A percentile compares a stretch with the other conserved stretches of the same genome.
Evolutionary conservation across 2,113 vertebrate species (phyloP).

Genomic region (Platycercus adscitus): DNA sequence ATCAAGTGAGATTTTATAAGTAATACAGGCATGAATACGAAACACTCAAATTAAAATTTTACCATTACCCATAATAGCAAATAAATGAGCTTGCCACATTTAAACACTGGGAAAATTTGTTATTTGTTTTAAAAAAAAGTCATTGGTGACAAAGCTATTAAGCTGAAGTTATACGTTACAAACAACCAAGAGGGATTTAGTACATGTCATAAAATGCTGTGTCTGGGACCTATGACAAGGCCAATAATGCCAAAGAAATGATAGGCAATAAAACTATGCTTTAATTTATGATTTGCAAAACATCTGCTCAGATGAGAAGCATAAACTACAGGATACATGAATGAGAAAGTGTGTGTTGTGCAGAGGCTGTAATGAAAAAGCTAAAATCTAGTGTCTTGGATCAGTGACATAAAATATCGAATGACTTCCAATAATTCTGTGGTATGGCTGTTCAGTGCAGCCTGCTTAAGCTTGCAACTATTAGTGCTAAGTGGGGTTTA

Average conservation of each 20-base stretch:
- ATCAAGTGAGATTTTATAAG: background rate
- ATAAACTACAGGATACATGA: constrained; percentile 13
- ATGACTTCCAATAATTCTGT: background rate
- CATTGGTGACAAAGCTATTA: constrained; percentile 11
- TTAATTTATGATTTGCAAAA: constrained; percentile 65
- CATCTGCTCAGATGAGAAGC: constrained; percentile 56
- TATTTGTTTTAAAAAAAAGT: background rate
- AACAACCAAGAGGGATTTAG: constrained; percentile 43
- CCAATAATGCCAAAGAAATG: constrained; percentile 62
- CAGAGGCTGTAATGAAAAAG: background rate
- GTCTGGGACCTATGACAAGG: constrained; percentile 45
- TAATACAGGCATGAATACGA: background rate
- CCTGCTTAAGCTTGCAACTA: background rate
- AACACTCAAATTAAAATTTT: background rate
- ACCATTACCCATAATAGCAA: background rate
- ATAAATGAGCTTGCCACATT: background rate
- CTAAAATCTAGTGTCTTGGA: background rate
- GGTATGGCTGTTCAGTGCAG: background rate
- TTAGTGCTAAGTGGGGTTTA: background rate
- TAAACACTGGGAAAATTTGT: background rate
- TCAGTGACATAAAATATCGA: background rate
- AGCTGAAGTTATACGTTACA: constrained; percentile 37
- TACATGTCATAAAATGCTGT: constrained; percentile 38
- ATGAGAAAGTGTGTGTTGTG: background rate
- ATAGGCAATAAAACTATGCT: constrained; percentile 47